Percentiles rank a stretch among this genome's conserved stretches.
phyloP scores from a whole-genome alignment of 2,888 invertebrate species.

The Maniola hyperantus region DNA sequence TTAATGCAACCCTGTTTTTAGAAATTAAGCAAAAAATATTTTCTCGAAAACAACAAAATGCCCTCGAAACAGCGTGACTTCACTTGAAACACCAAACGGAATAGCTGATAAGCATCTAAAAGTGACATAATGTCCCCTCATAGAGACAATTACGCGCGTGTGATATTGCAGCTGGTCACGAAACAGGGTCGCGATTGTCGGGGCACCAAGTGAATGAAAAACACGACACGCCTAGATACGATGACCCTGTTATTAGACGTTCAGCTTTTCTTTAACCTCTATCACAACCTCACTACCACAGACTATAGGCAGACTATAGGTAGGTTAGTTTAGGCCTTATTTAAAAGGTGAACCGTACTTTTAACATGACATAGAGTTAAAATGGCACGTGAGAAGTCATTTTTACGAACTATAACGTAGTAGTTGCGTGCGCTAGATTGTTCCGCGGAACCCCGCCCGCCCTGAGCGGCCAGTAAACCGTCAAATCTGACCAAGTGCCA shows the following conservation, averaged over 20 bases:
- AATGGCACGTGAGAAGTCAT: no score
- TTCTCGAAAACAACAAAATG: not conserved
- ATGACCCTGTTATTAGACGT: not conserved
- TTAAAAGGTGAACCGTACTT: no score
- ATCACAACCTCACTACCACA: no score
- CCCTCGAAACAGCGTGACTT: not conserved
- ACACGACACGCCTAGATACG: not conserved
- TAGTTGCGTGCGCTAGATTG: slow-evolving; percentile 6
- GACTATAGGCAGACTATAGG: no score
- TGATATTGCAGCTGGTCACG: slow-evolving; percentile 30
- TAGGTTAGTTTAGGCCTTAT: no score
- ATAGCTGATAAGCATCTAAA: slow-evolving; percentile 11
- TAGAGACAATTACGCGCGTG: slow-evolving; percentile 31
- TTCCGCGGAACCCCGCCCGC: not conserved
- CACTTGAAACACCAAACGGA: slow-evolving; percentile 5
- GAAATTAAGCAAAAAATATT: not conserved
- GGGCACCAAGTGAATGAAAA: slow-evolving; percentile 1
- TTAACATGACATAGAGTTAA: no score
- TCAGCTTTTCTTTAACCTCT: not conserved
- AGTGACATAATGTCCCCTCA: slow-evolving; percentile 29
- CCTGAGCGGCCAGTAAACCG: not conserved
- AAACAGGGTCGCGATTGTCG: slow-evolving; percentile 9
- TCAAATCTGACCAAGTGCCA: slow-evolving; percentile 1
- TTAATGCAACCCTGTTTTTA: no score
- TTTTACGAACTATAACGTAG: no score